A percentile compares a stretch with the other conserved stretches of the same genome.
Conservation (phyloP, 1,140 invertebrate genomes). For the Cotesia vestalis region DNA sequence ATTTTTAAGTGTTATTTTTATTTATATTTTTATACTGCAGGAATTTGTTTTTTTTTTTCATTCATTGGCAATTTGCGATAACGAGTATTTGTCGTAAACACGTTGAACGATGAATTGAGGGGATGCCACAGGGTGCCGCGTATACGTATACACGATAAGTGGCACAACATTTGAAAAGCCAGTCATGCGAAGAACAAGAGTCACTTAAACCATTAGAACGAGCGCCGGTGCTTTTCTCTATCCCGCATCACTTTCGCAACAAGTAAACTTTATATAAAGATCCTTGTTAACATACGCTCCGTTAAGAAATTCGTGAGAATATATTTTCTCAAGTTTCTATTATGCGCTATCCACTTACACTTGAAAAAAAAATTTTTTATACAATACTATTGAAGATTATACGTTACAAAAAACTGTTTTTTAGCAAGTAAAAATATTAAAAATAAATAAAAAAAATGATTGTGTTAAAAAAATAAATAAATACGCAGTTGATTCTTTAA, state of each 20-base stretch:
- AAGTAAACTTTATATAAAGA: too few relatives aligned
- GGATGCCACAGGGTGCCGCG: constrained; percentile 10
- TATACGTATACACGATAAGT: constrained; percentile 42
- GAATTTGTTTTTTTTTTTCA: neutral
- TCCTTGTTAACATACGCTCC: constrained; percentile 14
- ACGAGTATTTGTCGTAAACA: constrained; percentile 40
- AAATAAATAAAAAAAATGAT: constrained; percentile 9
- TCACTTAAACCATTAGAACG: constrained; percentile 51
- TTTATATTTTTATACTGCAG: neutral
- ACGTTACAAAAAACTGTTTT: constrained; percentile 42
- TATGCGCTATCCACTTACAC: constrained; percentile 15
- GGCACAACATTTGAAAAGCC: constrained; percentile 53
- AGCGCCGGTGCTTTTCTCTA: constrained; percentile 40
- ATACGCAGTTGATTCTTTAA: constrained; percentile 35
- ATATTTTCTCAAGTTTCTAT: constrained; percentile 32
- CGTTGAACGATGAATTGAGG: constrained; percentile 29
- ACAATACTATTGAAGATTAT: constrained; percentile 41
- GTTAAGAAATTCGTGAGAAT: constrained; percentile 53
- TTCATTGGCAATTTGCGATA: constrained; percentile 24
- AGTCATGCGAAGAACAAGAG: constrained; percentile 58
- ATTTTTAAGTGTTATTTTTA: constrained; percentile 2
- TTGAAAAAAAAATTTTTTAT: neutral
- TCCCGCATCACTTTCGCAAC: constrained; percentile 52
- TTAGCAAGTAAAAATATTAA: too few relatives aligned
- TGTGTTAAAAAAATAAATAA: neutral